phyloP scores from a whole-genome alignment of 2,888 invertebrate species.

The Tetramorium bicarinatum region DNA sequence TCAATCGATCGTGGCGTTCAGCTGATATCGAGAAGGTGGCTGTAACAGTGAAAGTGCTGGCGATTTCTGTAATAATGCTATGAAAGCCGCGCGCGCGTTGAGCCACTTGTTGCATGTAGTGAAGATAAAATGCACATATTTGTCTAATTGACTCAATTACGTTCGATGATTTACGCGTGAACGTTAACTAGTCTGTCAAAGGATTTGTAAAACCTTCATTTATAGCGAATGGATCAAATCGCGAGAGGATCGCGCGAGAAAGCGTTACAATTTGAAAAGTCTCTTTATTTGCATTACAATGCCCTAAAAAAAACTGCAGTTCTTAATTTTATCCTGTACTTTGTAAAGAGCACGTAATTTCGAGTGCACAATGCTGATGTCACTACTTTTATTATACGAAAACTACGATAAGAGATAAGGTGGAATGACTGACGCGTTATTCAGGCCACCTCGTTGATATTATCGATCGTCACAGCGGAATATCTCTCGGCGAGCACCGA shows the following conservation, averaged over 20 bases:
- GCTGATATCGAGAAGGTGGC: slow-evolving; percentile 27
- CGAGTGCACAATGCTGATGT: slow-evolving; percentile 8
- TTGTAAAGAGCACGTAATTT: slow-evolving; percentile 9
- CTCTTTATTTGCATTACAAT: not conserved
- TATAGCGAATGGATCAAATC: not conserved
- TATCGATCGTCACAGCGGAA: slow-evolving; percentile 14
- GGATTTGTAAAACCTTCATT: not conserved
- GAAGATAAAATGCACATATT: slow-evolving; percentile 13
- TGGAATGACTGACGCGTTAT: not conserved
- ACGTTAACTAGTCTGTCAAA: not conserved
- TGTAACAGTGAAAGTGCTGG: not conserved
- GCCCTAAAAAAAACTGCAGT: not conserved
- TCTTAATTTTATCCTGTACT: slow-evolving; percentile 12
- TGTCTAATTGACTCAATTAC: not conserved
- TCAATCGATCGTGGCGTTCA: slow-evolving; percentile 37
- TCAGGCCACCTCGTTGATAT: slow-evolving; percentile 28
- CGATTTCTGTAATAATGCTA: not conserved
- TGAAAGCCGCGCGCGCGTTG: not conserved
- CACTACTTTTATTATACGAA: not conserved
- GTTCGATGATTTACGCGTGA: not conserved
- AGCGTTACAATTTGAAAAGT: not conserved
- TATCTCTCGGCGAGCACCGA: not conserved
- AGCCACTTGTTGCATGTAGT: slow-evolving; percentile 37
- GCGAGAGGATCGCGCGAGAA: not conserved
- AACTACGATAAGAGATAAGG: not conserved